Conservation (phyloP, 2,797 vertebrate genomes). For the Tachyglossus aculeatus region DNA sequence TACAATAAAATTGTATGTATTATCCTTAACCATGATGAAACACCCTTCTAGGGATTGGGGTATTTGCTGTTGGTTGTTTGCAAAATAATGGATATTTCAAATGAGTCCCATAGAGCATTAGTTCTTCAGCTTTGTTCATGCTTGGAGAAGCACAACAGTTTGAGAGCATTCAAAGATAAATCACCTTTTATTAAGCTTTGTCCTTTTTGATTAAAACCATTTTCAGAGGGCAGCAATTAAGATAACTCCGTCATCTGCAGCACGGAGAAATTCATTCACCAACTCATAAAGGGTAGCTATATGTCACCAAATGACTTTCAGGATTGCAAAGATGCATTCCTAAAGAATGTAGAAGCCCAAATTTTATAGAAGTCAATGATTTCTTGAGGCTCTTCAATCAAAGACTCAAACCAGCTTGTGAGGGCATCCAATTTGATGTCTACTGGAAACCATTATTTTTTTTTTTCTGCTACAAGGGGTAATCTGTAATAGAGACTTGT, state of each 20-base stretch:
- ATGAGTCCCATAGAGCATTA: background rate
- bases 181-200: conserved; percentile 29
- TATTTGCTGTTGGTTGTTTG: too few relatives aligned
- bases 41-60: too few relatives aligned
- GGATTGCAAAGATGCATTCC: too few relatives aligned
- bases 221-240: conserved; percentile 23
- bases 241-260: background rate
- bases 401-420: background rate
- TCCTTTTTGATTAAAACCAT: background rate
- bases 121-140: conserved; percentile 21
- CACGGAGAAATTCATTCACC: background rate
- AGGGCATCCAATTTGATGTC: background rate
- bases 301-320: background rate
- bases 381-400: background rate
- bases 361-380: background rate
- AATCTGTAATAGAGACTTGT: background rate
- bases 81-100: conserved; percentile 24
- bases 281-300: background rate
- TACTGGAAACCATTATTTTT: background rate
- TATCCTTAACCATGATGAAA: too few relatives aligned
- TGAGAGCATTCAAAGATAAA: conserved; percentile 16
- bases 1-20: too few relatives aligned
- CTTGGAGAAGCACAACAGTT: conserved; percentile 41
- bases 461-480: background rate
- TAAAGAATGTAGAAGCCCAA: background rate